Evolutionary conservation across 2,888 invertebrate species (phyloP).

Genomic region (Agrotis clavis): DNA sequence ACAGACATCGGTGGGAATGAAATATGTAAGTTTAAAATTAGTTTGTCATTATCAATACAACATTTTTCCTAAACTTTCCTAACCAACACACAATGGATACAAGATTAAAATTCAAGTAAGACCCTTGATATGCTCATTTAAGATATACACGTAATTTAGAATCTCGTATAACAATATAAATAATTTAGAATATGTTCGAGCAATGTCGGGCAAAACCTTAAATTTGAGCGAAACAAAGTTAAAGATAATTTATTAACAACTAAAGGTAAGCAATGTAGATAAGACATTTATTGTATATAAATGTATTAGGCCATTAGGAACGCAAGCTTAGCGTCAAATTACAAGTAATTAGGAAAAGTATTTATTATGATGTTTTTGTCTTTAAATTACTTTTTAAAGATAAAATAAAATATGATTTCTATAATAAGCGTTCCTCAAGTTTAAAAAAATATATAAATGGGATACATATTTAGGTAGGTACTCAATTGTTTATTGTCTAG

Average conservation of each 20-base stretch:
- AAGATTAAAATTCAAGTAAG: neutral
- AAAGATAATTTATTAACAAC: too few relatives aligned
- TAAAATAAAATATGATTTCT: too few relatives aligned
- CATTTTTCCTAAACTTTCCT: neutral
- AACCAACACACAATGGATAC: constrained; percentile 14
- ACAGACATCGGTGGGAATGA: constrained; percentile 35
- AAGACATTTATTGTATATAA: neutral
- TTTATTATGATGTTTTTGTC: neutral
- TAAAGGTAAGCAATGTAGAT: neutral
- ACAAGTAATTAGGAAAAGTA: neutral
- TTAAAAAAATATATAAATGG: neutral
- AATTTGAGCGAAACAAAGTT: neutral
- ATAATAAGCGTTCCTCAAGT: neutral
- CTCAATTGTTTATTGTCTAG: constrained; percentile 27
- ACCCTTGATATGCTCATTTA: constrained; percentile 27
- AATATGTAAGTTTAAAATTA: constrained; percentile 7
- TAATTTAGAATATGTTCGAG: constrained; percentile 17
- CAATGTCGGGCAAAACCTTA: neutral
- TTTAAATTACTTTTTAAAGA: too few relatives aligned
- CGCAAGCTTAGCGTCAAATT: neutral
- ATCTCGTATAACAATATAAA: neutral
- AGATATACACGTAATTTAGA: neutral
- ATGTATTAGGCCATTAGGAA: neutral
- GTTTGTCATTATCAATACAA: constrained; percentile 9
- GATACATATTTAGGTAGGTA: constrained; percentile 6